phyloP scores from a whole-genome alignment of 2,113 vertebrate genomes.

The Cnemophilus loriae region DNA sequence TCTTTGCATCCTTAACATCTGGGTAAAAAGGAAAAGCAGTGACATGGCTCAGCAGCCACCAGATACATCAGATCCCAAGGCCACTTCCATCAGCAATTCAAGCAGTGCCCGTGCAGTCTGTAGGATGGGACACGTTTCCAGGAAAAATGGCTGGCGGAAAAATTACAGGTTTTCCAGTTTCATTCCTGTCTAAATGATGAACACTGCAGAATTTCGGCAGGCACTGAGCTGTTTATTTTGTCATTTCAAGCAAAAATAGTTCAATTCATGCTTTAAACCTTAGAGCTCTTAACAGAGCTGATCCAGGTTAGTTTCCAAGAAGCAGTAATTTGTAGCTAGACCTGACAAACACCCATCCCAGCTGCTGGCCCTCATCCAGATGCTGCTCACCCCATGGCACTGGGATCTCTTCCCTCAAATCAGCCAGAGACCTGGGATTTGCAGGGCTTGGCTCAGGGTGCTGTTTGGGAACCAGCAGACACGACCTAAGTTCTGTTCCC shows the following conservation, averaged over 20 bases:
- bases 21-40: background rate
- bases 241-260: background rate
- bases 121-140: background rate
- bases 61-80: background rate
- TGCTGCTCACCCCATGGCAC: background rate
- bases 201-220: rapidly evolving
- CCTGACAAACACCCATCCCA: background rate
- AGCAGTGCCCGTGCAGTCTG: background rate
- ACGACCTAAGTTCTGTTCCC: background rate
- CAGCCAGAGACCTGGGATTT: rapidly evolving
- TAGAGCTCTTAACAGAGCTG: background rate
- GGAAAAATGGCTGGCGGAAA: background rate
- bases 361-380: background rate
- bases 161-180: background rate
- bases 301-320: background rate
- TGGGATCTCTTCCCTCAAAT: background rate
- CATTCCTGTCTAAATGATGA: background rate
- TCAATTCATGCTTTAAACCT: background rate
- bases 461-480: background rate
- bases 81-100: background rate
- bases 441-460: background rate
- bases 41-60: background rate
- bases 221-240: background rate
- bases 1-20: background rate
- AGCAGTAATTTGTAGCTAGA: background rate